phyloP scores from a whole-genome alignment of 2,888 invertebrate species.

The Pyrrhosoma nymphula region DNA sequence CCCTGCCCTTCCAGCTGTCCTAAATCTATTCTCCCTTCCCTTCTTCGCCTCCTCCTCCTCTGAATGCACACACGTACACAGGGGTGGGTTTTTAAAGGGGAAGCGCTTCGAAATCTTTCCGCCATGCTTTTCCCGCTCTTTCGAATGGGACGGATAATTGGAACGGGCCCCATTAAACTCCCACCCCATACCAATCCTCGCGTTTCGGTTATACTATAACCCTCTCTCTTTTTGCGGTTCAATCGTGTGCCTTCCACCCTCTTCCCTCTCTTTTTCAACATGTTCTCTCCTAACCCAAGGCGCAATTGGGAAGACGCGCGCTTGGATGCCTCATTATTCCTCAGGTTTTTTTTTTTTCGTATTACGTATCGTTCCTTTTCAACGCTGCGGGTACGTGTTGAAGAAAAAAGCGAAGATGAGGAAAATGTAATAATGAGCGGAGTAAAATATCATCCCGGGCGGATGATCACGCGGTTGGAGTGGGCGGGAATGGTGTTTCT shows the following conservation, averaged over 20 bases:
- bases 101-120: neutral
- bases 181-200: neutral
- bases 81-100: conserved; percentile 15
- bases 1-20: too few species aligned
- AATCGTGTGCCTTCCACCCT: neutral
- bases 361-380: neutral
- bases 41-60: neutral
- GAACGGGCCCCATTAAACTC: neutral
- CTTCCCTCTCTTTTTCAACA: too few species aligned
- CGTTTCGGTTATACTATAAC: neutral
- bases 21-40: neutral
- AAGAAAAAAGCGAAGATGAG: neutral
- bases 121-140: neutral
- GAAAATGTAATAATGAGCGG: neutral
- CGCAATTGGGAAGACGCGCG: neutral
- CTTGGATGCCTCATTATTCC: conserved; percentile 31
- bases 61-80: neutral
- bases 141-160: conserved; percentile 21
- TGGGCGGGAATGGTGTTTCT: neutral
- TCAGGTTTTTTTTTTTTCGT: neutral
- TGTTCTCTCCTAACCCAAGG: neutral
- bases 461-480: neutral
- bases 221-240: neutral
- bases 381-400: neutral
- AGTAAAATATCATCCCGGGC: neutral